Conservation (phyloP, 1,140 invertebrate species). For the Neotoxoptera formosana region DNA sequence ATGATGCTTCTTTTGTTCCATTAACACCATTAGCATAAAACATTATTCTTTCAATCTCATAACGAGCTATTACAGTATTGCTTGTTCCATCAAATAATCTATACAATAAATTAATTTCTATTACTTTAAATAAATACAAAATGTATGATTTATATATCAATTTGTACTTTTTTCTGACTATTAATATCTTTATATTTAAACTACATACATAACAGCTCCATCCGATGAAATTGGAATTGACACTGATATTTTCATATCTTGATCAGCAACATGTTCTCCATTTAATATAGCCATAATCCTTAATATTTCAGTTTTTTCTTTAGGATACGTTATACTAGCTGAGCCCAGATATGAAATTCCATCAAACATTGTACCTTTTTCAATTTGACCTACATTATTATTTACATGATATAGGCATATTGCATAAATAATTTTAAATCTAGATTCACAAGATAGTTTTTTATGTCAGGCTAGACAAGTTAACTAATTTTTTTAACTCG, state of each 20-base stretch:
- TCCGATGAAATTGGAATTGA: slow-evolving; percentile 91
- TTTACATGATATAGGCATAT: background rate
- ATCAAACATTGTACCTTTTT: slow-evolving; percentile 90
- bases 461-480: too few species aligned
- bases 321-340: slow-evolving; percentile 90
- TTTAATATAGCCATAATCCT: slow-evolving; percentile 92
- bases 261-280: slow-evolving; percentile 73
- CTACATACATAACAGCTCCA: slow-evolving; percentile 78
- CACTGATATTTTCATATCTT: slow-evolving; percentile 84
- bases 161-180: background rate
- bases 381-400: slow-evolving; percentile 65
- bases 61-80: slow-evolving; percentile 85
- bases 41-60: slow-evolving; percentile 91
- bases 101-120: slow-evolving; percentile 62
- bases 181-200: background rate
- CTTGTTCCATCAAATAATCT: slow-evolving; percentile 87
- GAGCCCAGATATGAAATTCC: slow-evolving; percentile 94
- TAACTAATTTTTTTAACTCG: too few species aligned
- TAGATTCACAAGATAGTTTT: too few species aligned
- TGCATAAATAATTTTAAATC: background rate
- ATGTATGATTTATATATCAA: background rate
- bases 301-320: slow-evolving; percentile 94
- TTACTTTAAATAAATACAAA: background rate
- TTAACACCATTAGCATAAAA: slow-evolving; percentile 93
- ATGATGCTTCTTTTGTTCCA: slow-evolving; percentile 83